These are phyloP conservation scores for Chaetodon trifascialis DNA, from an alignment of 2,113 vertebrate species.

Conservation along the genomic window DNA sequence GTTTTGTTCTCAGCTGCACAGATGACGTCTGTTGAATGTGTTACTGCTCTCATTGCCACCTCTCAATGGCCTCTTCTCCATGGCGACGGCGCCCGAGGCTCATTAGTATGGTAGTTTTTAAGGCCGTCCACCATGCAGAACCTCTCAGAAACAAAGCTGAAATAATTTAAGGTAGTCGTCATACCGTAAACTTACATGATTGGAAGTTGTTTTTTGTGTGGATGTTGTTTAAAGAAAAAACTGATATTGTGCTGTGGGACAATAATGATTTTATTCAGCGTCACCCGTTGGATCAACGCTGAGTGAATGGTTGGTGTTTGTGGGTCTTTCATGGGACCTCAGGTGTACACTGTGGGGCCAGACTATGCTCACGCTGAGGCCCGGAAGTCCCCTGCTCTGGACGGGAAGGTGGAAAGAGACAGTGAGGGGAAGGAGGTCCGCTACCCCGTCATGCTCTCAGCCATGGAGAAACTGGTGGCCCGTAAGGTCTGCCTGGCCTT, in stretches of 20 bases:
- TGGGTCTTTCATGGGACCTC: conserved; percentile 22
- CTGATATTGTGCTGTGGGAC: not conserved
- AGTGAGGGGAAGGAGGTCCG: conserved; percentile 98
- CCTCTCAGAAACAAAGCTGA: too few species aligned
- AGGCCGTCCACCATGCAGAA: too few species aligned
- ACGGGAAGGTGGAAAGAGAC: conserved; percentile 98
- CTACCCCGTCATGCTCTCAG: conserved; percentile 98
- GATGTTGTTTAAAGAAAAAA: too few species aligned
- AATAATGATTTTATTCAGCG: not conserved
- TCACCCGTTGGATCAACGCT: too few species aligned
- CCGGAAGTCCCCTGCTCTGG: conserved; percentile 95
- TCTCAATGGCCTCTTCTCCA: not conserved
- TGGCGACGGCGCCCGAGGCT: not conserved
- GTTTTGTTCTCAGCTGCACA: not conserved
- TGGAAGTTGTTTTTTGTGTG: too few species aligned
- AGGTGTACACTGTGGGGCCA: conserved; percentile 98
- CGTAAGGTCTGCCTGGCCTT: conserved; percentile 98
- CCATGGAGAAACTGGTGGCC: conserved; percentile 98
- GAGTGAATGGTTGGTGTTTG: not conserved
- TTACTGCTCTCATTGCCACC: not conserved
- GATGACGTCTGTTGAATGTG: not conserved
- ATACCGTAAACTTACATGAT: too few species aligned
- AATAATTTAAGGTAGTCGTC: too few species aligned
- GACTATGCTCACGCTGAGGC: conserved; percentile 98
- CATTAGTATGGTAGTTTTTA: not conserved